These are phyloP conservation scores for Axea sp. DNA, from an alignment of 2,888 invertebrate species.

Conservation along the genomic window DNA sequence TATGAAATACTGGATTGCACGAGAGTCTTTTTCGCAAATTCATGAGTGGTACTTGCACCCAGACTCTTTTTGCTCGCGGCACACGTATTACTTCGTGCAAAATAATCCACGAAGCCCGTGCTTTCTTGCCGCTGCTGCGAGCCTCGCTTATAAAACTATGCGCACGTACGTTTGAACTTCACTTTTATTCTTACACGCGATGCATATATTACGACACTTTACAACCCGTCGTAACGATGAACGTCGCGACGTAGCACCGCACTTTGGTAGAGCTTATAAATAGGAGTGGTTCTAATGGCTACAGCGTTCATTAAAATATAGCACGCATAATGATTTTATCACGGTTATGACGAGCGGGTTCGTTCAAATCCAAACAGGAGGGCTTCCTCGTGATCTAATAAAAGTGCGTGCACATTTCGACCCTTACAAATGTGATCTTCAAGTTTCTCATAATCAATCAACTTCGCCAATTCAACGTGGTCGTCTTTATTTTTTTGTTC, in stretches of 20 bases:
- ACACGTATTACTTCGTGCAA: constrained; percentile 11
- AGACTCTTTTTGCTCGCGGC: constrained; percentile 32
- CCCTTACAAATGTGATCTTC: no score
- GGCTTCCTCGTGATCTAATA: not conserved
- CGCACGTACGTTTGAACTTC: constrained; percentile 38
- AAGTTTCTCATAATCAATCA: no score
- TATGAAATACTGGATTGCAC: constrained; percentile 27
- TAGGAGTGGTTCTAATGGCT: constrained; percentile 45
- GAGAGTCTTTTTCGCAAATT: constrained; percentile 34
- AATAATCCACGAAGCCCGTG: constrained; percentile 29
- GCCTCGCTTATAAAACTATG: constrained; percentile 25
- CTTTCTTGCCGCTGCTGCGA: not conserved
- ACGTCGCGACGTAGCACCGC: constrained; percentile 22
- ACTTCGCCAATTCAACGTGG: no score
- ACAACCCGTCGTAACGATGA: constrained; percentile 38
- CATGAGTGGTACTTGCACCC: constrained; percentile 33
- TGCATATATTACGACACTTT: constrained; percentile 45
- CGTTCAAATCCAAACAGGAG: not conserved
- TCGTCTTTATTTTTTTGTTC: no score
- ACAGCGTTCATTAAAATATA: constrained; percentile 39
- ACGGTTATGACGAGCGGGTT: constrained; percentile 13
- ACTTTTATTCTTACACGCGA: constrained; percentile 50
- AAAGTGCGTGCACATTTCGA: no score
- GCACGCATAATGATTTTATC: constrained; percentile 38
- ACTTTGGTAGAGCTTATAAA: constrained; percentile 33